Conservation (phyloP, 2,113 vertebrate species). For the Pipra filicauda region DNA sequence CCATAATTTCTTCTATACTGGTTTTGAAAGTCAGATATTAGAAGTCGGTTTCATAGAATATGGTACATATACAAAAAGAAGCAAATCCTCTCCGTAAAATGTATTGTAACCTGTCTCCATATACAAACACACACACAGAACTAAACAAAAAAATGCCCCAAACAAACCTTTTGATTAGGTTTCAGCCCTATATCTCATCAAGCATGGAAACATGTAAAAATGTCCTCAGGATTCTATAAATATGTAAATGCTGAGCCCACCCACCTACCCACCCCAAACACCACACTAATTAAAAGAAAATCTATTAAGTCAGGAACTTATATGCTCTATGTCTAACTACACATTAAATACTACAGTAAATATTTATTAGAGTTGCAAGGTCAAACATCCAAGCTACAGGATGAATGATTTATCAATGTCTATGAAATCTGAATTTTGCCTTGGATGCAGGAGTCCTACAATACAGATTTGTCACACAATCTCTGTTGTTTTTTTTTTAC, state of each 20-base stretch:
- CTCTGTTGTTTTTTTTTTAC: not conserved
- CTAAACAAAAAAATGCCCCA: not conserved
- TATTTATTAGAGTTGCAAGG: not conserved
- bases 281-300: constrained; percentile 49
- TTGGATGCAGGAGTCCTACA: not conserved
- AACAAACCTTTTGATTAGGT: constrained; percentile 6
- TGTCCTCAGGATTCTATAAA: constrained; percentile 25
- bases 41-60: not conserved
- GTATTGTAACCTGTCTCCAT: not conserved
- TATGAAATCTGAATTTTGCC: not conserved
- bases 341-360: not conserved
- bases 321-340: not conserved
- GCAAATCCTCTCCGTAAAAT: not conserved
- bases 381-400: not conserved
- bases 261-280: not conserved
- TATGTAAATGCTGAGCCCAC: constrained; percentile 36
- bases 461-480: not conserved
- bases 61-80: not conserved
- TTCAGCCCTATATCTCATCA: constrained; percentile 8
- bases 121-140: not conserved
- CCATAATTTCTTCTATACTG: not conserved
- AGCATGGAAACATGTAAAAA: constrained; percentile 7
- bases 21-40: not conserved
- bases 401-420: not conserved
- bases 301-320: not conserved